phyloP scores from a whole-genome alignment of 2,797 vertebrate species.

The Dendrocincla tyrannina region DNA sequence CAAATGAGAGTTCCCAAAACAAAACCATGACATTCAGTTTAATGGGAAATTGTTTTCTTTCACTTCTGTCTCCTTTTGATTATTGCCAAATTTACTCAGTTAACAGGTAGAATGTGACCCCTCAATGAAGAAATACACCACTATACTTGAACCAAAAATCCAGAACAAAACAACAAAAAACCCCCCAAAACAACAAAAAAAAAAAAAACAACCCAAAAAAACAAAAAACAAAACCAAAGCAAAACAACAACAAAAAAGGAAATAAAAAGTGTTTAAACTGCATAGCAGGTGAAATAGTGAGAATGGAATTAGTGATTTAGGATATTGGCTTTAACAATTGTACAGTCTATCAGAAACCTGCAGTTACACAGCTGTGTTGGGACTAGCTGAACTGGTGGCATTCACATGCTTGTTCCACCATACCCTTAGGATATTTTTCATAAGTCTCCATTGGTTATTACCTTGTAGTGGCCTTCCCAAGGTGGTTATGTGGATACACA shows the following conservation, averaged over 20 bases:
- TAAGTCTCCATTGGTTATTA: conserved; percentile 8
- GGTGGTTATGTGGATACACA: conserved; percentile 18
- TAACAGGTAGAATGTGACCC: background rate
- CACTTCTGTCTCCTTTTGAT: background rate
- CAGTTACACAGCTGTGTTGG: conserved; percentile 8
- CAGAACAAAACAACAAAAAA: background rate
- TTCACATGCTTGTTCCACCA: conserved; percentile 28
- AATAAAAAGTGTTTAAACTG: background rate
- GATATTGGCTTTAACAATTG: conserved; percentile 6
- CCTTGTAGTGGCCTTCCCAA: conserved; percentile 36
- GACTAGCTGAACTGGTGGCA: background rate
- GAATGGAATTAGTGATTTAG: background rate
- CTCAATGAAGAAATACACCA: background rate
- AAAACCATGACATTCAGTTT: background rate
- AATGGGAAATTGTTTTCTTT: background rate
- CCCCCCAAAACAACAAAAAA: too few species aligned
- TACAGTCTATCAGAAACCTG: conserved; percentile 8
- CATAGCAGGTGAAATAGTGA: background rate
- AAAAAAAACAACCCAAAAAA: background rate
- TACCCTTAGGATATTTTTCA: background rate
- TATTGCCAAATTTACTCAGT: background rate
- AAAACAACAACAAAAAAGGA: background rate
- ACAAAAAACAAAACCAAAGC: too few species aligned
- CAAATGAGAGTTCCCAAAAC: background rate
- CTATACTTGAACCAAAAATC: background rate